phyloP scores from a whole-genome alignment of 92 coral and sea anemone species.

The Actinostola sp. region DNA sequence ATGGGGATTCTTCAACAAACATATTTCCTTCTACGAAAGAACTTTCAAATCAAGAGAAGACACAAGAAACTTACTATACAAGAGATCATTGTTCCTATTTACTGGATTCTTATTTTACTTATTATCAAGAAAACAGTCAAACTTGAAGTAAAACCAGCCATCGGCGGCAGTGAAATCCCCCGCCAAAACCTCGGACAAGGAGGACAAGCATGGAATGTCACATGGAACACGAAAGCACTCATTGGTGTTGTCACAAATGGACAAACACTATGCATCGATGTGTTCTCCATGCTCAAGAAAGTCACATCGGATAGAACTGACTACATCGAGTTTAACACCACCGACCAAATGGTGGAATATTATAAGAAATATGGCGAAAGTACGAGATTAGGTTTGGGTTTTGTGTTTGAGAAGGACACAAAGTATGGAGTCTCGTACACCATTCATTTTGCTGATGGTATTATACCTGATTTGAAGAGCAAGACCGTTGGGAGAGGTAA shows the following conservation, averaged over 20 bases:
- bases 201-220: slow-evolving; percentile 13
- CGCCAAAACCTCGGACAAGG: slow-evolving; percentile 25
- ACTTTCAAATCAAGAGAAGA: slow-evolving; percentile 71
- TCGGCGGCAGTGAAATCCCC: slow-evolving; percentile 65
- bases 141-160: slow-evolving; percentile 44
- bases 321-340: slow-evolving; percentile 53
- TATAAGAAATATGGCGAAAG: slow-evolving; percentile 55
- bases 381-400: slow-evolving; percentile 42
- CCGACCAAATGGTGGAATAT: slow-evolving; percentile 59
- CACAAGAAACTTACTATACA: slow-evolving; percentile 73
- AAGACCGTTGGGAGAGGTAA: slow-evolving; percentile 50
- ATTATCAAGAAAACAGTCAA: slow-evolving; percentile 38
- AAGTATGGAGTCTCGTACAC: slow-evolving; percentile 56
- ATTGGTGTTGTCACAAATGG: slow-evolving; percentile 60
- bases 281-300: slow-evolving; percentile 41
- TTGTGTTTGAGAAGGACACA: slow-evolving; percentile 60
- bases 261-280: slow-evolving; percentile 39
- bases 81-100: slow-evolving; percentile 79
- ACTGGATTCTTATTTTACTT: slow-evolving; percentile 66
- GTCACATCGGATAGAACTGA: slow-evolving; percentile 21
- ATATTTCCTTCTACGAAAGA: slow-evolving; percentile 64
- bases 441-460: slow-evolving; percentile 39
- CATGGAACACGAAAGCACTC: not conserved
- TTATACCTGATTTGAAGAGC: slow-evolving; percentile 44
- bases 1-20: slow-evolving; percentile 79